Evolutionary conservation across 2,797 vertebrate species (phyloP).

Genomic region (Myotis myotis): DNA sequence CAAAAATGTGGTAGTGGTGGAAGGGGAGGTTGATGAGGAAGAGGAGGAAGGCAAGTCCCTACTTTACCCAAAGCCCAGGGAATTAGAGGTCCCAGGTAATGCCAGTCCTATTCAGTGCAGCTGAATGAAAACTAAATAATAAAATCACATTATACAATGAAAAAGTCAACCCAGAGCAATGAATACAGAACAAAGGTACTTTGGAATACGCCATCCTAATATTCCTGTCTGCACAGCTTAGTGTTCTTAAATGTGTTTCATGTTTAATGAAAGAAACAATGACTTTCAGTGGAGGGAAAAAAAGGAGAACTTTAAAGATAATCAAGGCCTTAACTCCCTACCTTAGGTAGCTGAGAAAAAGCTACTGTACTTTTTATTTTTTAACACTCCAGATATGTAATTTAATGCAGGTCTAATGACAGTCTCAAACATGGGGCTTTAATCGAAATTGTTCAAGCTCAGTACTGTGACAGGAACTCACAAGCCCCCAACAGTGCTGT

Average conservation of each 20-base stretch:
- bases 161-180: slow-evolving; percentile 65
- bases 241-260: slow-evolving; percentile 81
- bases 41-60: background rate
- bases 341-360: slow-evolving; percentile 83
- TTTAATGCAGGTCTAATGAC: slow-evolving; percentile 88
- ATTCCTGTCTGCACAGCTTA: slow-evolving; percentile 75
- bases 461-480: slow-evolving; percentile 85
- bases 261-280: slow-evolving; percentile 85
- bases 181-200: slow-evolving; percentile 77
- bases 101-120: background rate
- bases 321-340: slow-evolving; percentile 84
- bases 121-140: slow-evolving; percentile 66
- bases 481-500: slow-evolving; percentile 84
- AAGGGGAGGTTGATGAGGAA: background rate
- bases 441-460: slow-evolving; percentile 86
- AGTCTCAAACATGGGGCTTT: slow-evolving; percentile 86
- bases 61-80: background rate
- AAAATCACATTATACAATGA: slow-evolving; percentile 66
- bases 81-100: slow-evolving; percentile 16
- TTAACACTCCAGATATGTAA: slow-evolving; percentile 88
- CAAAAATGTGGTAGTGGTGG: background rate
- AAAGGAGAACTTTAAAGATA: slow-evolving; percentile 86
- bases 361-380: slow-evolving; percentile 85
- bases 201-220: slow-evolving; percentile 78
- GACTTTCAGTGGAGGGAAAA: slow-evolving; percentile 82